These are phyloP conservation scores for Pseudeuparius sepicola DNA, from an alignment of 2,888 invertebrate species.

Conservation along the genomic window DNA sequence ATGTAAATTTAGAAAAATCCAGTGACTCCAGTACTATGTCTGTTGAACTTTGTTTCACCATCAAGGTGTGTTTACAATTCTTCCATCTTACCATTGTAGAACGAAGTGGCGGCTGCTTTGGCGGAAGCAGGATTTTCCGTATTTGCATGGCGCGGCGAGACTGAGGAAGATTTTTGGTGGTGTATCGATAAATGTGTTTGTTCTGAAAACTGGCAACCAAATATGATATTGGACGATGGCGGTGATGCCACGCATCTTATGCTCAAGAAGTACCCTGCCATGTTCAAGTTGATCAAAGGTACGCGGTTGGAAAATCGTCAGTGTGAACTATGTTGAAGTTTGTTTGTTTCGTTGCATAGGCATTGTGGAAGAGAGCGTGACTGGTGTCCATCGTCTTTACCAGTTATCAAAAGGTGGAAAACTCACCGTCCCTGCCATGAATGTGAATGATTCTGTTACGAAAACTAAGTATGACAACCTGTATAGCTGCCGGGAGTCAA, in stretches of 20 bases:
- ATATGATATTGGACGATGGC: constrained; percentile 96
- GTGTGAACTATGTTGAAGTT: too few relatives aligned
- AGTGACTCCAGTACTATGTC: too few relatives aligned
- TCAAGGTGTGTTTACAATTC: too few relatives aligned
- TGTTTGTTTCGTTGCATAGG: too few relatives aligned
- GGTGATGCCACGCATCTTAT: constrained; percentile 95
- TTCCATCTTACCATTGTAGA: too few relatives aligned
- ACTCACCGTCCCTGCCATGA: constrained; percentile 93
- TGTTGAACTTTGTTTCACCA: too few relatives aligned
- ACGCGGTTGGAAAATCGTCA: too few relatives aligned
- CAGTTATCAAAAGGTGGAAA: constrained; percentile 92
- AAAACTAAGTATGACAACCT: constrained; percentile 97
- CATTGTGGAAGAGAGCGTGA: constrained; percentile 95
- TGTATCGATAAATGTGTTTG: constrained; percentile 94
- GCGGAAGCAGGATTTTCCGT: constrained; percentile 85
- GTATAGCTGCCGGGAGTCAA: constrained; percentile 89
- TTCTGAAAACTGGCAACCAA: constrained; percentile 89
- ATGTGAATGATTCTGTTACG: constrained; percentile 96
- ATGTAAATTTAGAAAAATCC: too few relatives aligned
- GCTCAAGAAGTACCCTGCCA: constrained; percentile 88
- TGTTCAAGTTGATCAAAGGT: constrained; percentile 89
- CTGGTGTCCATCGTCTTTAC: constrained; percentile 94
- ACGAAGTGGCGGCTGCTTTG: constrained; percentile 92
- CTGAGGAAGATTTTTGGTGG: constrained; percentile 99
- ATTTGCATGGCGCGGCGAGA: constrained; percentile 95